Conservation (phyloP, 2,113 vertebrate species). For the Micromys minutus region DNA sequence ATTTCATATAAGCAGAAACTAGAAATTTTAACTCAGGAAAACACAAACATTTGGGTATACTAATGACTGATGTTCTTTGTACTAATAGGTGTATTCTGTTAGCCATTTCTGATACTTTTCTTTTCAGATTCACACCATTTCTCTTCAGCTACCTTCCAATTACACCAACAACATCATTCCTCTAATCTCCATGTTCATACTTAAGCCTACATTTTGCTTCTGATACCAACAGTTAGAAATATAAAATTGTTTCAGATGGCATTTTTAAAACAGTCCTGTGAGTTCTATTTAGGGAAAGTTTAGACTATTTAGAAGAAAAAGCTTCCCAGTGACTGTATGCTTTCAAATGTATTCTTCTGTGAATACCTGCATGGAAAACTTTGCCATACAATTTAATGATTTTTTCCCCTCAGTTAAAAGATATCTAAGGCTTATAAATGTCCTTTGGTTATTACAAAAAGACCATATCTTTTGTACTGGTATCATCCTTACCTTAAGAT, state of each 20-base stretch:
- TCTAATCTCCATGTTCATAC: not conserved
- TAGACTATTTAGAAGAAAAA: slow-evolving; percentile 18
- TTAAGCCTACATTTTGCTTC: not conserved
- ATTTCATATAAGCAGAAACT: not conserved
- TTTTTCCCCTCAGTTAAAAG: not conserved
- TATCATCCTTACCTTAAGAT: not conserved
- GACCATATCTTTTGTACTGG: not conserved
- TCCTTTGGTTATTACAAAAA: not conserved
- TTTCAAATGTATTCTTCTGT: not conserved
- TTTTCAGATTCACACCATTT: not conserved
- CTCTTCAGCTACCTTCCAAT: not conserved
- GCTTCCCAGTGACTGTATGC: not conserved
- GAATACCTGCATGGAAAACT: not conserved
- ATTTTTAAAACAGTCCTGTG: not conserved
- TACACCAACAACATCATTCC: not conserved
- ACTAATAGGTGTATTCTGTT: not conserved
- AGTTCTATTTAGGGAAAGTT: not conserved
- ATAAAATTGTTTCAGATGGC: not conserved
- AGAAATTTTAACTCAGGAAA: slow-evolving; percentile 35
- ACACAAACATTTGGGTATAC: not conserved
- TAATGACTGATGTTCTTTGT: not conserved
- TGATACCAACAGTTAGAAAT: not conserved
- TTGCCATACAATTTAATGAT: not conserved
- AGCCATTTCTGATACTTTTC: not conserved
- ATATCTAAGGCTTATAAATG: not conserved